Evolutionary conservation across 2,888 invertebrate genomes (phyloP).

Genomic region (Steinernema carpocapsae): DNA sequence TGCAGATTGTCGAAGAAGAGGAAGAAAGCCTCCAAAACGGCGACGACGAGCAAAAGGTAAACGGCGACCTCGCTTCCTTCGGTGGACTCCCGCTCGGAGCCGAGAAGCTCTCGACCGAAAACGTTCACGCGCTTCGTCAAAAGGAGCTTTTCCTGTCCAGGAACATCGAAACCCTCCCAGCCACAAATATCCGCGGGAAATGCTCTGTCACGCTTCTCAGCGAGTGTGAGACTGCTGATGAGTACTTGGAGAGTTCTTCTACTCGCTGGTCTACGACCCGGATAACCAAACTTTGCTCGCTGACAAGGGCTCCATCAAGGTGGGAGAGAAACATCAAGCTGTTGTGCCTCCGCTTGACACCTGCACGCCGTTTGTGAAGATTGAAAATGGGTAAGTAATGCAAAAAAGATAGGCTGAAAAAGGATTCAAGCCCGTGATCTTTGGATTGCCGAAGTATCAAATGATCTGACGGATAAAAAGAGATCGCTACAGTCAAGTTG

Average conservation of each 20-base stretch:
- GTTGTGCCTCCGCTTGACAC: slow-evolving; percentile 37
- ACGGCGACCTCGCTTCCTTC: slow-evolving; percentile 64
- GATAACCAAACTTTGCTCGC: slow-evolving; percentile 96
- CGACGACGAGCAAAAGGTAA: slow-evolving; percentile 36
- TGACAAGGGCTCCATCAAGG: slow-evolving; percentile 88
- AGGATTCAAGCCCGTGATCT: too few relatives aligned
- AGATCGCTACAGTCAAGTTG: too few relatives aligned
- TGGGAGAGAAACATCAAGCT: slow-evolving; percentile 94
- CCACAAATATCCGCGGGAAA: slow-evolving; percentile 96
- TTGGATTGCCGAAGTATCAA: too few relatives aligned
- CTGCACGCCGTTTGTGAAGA: slow-evolving; percentile 33
- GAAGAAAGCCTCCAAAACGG: slow-evolving; percentile 19
- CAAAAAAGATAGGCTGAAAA: slow-evolving; percentile 42
- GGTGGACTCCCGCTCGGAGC: slow-evolving; percentile 68
- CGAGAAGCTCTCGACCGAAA: slow-evolving; percentile 44
- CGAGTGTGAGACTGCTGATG: slow-evolving; percentile 94
- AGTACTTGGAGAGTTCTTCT: slow-evolving; percentile 98
- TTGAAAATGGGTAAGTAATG: slow-evolving; percentile 47
- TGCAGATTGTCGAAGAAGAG: slow-evolving; percentile 37
- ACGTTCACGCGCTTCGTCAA: slow-evolving; percentile 73
- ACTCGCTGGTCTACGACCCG: slow-evolving; percentile 98
- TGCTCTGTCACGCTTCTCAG: slow-evolving; percentile 97
- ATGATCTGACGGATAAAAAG: too few relatives aligned
- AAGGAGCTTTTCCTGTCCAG: slow-evolving; percentile 96
- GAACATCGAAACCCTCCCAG: slow-evolving; percentile 91